phyloP scores from a whole-genome alignment of 1,140 invertebrate genomes.

The Triops longicaudatus region DNA sequence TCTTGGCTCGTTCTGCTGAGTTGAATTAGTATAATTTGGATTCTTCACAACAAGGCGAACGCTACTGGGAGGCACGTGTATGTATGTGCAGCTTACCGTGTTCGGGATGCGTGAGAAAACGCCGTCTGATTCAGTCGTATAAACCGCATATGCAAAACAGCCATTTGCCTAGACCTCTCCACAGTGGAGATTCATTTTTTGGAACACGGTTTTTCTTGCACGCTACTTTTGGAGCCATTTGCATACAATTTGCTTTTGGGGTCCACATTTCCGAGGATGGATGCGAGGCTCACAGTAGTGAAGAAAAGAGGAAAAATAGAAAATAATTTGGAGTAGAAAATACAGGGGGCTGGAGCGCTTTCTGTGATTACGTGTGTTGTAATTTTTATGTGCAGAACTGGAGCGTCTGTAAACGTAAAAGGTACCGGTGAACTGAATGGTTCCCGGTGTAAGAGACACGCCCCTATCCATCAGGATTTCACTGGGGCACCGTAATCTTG shows the following conservation, averaged over 20 bases:
- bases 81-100: conserved; percentile 11
- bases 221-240: conserved; percentile 6
- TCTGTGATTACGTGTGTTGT: neutral
- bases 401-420: neutral
- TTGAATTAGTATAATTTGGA: neutral
- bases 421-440: neutral
- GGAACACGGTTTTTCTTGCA: conserved; percentile 6
- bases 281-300: neutral
- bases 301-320: conserved; percentile 15
- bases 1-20: neutral
- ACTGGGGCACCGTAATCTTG: conserved; percentile 2
- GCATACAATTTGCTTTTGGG: neutral
- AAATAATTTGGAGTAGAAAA: neutral
- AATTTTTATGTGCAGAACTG: neutral
- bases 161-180: conserved; percentile 2
- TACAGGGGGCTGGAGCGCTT: neutral
- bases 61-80: neutral
- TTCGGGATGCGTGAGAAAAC: conserved; percentile 14
- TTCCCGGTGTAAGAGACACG: neutral
- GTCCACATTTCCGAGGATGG: neutral
- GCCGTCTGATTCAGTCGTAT: conserved; percentile 14
- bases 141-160: conserved; percentile 12
- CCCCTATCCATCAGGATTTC: neutral
- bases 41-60: neutral
- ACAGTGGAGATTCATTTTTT: conserved; percentile 13